These are phyloP conservation scores for Acrobasis repandana DNA, from an alignment of 2,888 invertebrate species.

Conservation along the genomic window DNA sequence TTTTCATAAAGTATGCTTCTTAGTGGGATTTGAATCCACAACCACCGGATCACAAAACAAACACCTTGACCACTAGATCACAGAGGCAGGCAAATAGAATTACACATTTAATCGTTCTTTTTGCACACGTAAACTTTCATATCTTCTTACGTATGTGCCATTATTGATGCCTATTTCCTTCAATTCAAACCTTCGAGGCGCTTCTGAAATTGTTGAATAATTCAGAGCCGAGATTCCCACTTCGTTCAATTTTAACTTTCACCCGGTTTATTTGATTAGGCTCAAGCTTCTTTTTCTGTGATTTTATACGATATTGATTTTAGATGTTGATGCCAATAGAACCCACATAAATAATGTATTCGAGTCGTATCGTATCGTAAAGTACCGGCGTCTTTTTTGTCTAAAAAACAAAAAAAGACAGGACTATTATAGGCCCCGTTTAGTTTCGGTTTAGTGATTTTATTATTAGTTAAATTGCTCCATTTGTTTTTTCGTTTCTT, in stretches of 20 bases:
- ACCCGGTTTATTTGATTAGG: constrained; percentile 59
- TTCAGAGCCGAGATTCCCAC: constrained; percentile 49
- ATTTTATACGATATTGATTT: constrained; percentile 51
- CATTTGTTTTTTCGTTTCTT: too few relatives aligned
- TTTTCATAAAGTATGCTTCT: too few relatives aligned
- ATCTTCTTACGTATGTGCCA: constrained; percentile 6
- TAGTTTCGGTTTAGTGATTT: too few relatives aligned
- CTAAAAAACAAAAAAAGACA: too few relatives aligned
- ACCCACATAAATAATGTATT: constrained; percentile 28
- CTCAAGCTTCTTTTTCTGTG: constrained; percentile 45
- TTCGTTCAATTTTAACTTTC: constrained; percentile 57
- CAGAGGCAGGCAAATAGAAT: too few relatives aligned
- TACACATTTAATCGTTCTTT: too few relatives aligned
- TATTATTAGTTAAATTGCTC: too few relatives aligned
- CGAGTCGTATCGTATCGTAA: not conserved
- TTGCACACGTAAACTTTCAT: not conserved
- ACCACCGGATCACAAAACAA: too few relatives aligned
- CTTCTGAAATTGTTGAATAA: constrained; percentile 53
- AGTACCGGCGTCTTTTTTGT: too few relatives aligned
- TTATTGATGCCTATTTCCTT: constrained; percentile 21
- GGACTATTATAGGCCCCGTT: too few relatives aligned
- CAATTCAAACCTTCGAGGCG: constrained; percentile 32
- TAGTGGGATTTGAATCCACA: too few relatives aligned
- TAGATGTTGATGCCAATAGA: constrained; percentile 44
- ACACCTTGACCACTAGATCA: too few relatives aligned